A percentile compares a stretch with the other conserved stretches of the same genome.
phyloP scores from a whole-genome alignment of 2,888 invertebrate species.

The Nudaria mundana region DNA sequence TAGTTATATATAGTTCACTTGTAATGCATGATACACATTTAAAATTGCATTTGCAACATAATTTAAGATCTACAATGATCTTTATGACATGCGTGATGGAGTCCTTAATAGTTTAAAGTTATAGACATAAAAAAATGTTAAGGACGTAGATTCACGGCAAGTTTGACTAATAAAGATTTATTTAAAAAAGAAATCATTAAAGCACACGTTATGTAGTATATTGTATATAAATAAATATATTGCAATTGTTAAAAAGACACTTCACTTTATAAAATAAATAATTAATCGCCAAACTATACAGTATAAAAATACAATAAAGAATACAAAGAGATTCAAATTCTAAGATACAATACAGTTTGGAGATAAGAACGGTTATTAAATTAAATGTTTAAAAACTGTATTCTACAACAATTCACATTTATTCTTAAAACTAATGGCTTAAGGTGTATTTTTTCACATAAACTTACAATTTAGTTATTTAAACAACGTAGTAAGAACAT shows the following conservation, averaged over 20 bases:
- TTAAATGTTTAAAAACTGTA: slow-evolving; percentile 9
- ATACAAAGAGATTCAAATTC: slow-evolving; percentile 23
- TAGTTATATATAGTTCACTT: slow-evolving; percentile 63
- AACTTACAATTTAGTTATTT: not conserved
- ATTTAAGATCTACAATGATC: slow-evolving; percentile 24
- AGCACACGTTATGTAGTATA: not conserved
- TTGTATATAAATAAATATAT: slow-evolving; percentile 11
- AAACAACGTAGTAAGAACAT: not conserved
- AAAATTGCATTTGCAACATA: slow-evolving; percentile 38
- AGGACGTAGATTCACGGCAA: slow-evolving; percentile 13
- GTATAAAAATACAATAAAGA: slow-evolving; percentile 24
- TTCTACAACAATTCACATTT: slow-evolving; percentile 16
- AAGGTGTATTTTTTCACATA: slow-evolving; percentile 18
- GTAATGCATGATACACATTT: slow-evolving; percentile 48
- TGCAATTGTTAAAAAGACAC: slow-evolving; percentile 4
- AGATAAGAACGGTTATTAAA: slow-evolving; percentile 4
- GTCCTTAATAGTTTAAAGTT: slow-evolving; percentile 18
- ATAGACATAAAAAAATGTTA: slow-evolving; percentile 10
- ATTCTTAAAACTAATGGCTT: slow-evolving; percentile 30
- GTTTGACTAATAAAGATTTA: slow-evolving; percentile 15
- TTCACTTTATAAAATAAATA: slow-evolving; percentile 5
- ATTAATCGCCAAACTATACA: slow-evolving; percentile 11
- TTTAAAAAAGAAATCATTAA: slow-evolving; percentile 3
- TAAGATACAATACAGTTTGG: slow-evolving; percentile 6
- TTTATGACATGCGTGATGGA: slow-evolving; percentile 23